Conservation (phyloP, 2,888 invertebrate genomes). For the Eustalomyia histrio region DNA sequence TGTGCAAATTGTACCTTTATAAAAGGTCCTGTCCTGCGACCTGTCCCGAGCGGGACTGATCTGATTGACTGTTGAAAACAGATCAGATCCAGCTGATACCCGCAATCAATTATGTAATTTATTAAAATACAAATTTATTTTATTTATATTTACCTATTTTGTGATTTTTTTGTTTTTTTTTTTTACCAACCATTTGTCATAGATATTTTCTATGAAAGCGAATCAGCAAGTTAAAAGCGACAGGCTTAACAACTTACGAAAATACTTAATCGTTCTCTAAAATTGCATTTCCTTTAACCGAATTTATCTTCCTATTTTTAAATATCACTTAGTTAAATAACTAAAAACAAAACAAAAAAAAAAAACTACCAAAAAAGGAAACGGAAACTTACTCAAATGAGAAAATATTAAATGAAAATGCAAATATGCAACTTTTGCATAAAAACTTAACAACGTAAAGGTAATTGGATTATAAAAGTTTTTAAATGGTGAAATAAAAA, state of each 20-base stretch:
- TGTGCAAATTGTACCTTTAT: too few relatives aligned
- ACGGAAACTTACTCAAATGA: conserved; percentile 47
- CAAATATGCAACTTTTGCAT: conserved; percentile 25
- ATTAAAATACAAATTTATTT: too few relatives aligned
- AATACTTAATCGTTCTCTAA: not conserved
- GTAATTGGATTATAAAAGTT: conserved; percentile 57
- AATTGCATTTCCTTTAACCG: conserved; percentile 25
- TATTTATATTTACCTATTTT: too few relatives aligned
- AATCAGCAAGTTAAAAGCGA: too few relatives aligned
- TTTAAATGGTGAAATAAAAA: conserved; percentile 27
- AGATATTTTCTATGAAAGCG: too few relatives aligned
- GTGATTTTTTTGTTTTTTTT: too few relatives aligned
- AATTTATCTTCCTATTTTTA: conserved; percentile 31
- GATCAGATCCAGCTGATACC: too few relatives aligned
- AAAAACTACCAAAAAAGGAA: conserved; percentile 43
- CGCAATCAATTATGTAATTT: too few relatives aligned
- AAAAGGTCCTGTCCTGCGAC: too few relatives aligned
- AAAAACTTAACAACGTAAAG: conserved; percentile 20
- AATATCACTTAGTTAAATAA: conserved; percentile 16
- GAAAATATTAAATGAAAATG: conserved; percentile 43
- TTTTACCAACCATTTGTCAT: too few relatives aligned
- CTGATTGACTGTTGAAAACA: too few relatives aligned
- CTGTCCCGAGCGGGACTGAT: too few relatives aligned
- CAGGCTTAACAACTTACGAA: not conserved
- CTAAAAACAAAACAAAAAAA: conserved; percentile 29